Base-by-base conservation (phyloP, 2,888 invertebrate species). In the Watsonalla binaria region DNA sequence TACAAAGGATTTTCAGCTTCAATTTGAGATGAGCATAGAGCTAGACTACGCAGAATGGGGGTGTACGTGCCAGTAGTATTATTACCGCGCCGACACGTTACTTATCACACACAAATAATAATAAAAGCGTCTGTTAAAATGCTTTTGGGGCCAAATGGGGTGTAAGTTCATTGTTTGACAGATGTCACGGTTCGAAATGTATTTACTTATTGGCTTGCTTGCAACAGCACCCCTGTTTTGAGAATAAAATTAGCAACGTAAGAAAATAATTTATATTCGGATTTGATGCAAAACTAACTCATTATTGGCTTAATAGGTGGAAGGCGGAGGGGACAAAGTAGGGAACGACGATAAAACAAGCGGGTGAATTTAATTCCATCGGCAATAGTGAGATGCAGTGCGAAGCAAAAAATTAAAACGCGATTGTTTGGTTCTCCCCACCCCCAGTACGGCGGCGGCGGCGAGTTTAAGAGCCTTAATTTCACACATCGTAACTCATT, bases 331-430 rank as follows among this genome's bases (percentile, higher is more conserved):
- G 68, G 71, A 70, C 71, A 80, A 78, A 76, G 72, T 74, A 72
- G 75, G 73, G 72, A 70, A 70, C 74, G 72, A 79, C 73, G 76
- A 76, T 75, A 79, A 78, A 77, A 79, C 80, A 80, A 80, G 76
- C 76, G 72, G 76, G 75, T 71, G 76, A 81, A 83, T 83, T 78
- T 82, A 82, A 84, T 83, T 85, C 80, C 79, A 78, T 80, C 74
- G 76, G 77, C 80, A 79, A 84, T 82, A 79, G 78, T 76, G 76
- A 74, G 76, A 72, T 70, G 71, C 74, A 78, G 74, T 76, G 76
- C 75, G 74, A 78, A 76, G 78, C 72, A 78, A 80, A 81, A 84
- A 82, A 78, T 80, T 78, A 79, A 77, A 81, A 78, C 74, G 72
- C 76, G 74, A 82, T 82, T 79, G 80, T 81, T 82, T 73, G 70